A percentile compares a stretch with the other conserved stretches of the same genome.
Conservation (phyloP, 2,888 invertebrate genomes). For the Embidobia sp. region DNA sequence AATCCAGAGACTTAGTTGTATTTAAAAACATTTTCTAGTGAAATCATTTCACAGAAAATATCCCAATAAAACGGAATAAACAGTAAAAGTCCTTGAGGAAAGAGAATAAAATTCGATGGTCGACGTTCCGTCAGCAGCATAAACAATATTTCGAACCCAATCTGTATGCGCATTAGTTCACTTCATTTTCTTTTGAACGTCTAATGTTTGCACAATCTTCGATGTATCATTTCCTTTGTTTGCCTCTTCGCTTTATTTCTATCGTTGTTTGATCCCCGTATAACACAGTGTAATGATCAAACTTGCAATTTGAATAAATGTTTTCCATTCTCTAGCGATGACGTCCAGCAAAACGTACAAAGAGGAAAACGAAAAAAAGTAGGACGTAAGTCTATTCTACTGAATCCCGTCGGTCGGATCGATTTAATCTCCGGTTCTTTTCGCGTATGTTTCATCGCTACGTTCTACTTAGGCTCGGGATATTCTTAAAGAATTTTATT, state of each 20-base stretch:
- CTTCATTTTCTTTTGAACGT: conserved; percentile 69
- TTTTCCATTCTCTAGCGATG: neutral
- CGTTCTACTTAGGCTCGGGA: conserved; percentile 46
- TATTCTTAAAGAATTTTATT: conserved; percentile 55
- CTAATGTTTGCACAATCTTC: conserved; percentile 68
- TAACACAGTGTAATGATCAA: conserved; percentile 18
- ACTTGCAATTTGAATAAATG: conserved; percentile 31
- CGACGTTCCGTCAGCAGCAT: conserved; percentile 4
- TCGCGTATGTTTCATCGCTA: conserved; percentile 40
- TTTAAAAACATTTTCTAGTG: no score
- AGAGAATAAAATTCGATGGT: neutral
- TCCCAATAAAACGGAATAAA: neutral
- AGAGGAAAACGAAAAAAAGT: no score
- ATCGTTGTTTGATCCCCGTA: conserved; percentile 12
- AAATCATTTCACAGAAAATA: no score
- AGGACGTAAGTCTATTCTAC: no score
- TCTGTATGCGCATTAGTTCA: conserved; percentile 72
- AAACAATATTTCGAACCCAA: conserved; percentile 33
- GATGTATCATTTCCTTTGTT: conserved; percentile 18
- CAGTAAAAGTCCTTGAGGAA: no score
- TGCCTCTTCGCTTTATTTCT: conserved; percentile 3
- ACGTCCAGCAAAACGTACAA: neutral
- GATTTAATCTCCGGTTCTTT: conserved; percentile 44
- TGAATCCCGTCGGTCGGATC: conserved; percentile 21
- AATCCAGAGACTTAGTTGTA: no score